These are phyloP conservation scores for Myiozetetes cayanensis DNA, from an alignment of 2,113 vertebrate genomes.

Conservation along the genomic window DNA sequence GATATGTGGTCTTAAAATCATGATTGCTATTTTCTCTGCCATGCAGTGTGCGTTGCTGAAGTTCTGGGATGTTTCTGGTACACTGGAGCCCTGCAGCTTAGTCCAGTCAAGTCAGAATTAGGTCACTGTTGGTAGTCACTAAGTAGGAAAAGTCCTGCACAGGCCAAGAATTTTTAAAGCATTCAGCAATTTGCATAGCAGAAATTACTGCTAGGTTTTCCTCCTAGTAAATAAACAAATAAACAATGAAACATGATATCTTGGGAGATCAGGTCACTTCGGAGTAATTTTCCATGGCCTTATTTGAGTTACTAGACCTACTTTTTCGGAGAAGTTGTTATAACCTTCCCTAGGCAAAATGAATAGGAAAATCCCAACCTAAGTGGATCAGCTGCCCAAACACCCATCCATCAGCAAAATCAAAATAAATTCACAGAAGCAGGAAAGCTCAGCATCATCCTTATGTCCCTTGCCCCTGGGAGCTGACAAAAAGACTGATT, in stretches of 20 bases:
- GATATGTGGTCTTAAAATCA: neutral
- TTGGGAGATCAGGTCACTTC: neutral
- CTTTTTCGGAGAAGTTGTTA: neutral
- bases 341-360: neutral
- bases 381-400: neutral
- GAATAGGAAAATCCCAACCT: neutral
- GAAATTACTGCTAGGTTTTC: slow-evolving; percentile 33
- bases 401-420: neutral
- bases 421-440: neutral
- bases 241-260: slow-evolving; percentile 56
- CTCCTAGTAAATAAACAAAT: slow-evolving; percentile 51
- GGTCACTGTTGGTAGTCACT: neutral
- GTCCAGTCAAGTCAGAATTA: neutral
- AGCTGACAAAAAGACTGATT: neutral
- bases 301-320: neutral
- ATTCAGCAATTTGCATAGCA: slow-evolving; percentile 35
- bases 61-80: neutral
- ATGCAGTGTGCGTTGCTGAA: neutral
- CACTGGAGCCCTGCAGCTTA: neutral
- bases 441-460: neutral
- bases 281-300: slow-evolving; percentile 31
- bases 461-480: neutral
- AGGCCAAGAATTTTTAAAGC: slow-evolving; percentile 34
- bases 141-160: slow-evolving; percentile 28
- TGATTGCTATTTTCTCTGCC: neutral